These are phyloP conservation scores for Esox niger DNA, from an alignment of 2,113 vertebrate genomes.

Conservation along the genomic window DNA sequence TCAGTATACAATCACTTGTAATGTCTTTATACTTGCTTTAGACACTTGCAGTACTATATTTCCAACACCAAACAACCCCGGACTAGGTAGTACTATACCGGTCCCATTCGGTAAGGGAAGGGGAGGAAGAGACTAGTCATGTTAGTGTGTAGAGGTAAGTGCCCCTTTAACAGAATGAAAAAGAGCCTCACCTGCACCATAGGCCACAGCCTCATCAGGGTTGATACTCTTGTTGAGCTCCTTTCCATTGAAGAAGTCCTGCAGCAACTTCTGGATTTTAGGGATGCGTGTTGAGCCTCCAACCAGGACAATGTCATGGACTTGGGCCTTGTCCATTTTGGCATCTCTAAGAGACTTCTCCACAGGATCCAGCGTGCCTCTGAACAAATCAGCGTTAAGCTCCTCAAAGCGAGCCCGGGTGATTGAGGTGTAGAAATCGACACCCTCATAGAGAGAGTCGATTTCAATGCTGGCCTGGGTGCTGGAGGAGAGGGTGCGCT, in stretches of 20 bases:
- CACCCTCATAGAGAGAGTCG: conserved; percentile 87
- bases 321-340: conserved; percentile 66
- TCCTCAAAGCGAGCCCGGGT: conserved; percentile 92
- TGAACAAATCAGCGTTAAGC: conserved; percentile 77
- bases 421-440: conserved; percentile 94
- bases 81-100: no score
- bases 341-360: conserved; percentile 70
- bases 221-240: conserved; percentile 71
- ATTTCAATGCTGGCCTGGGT: conserved; percentile 76
- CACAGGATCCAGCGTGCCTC: conserved; percentile 70
- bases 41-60: no score
- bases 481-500: conserved; percentile 75
- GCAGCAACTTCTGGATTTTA: conserved; percentile 71
- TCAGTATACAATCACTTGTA: no score
- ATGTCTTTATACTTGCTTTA: no score
- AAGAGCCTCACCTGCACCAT: conserved; percentile 65
- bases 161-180: no score
- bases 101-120: no score
- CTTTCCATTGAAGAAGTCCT: conserved; percentile 72
- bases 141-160: no score
- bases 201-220: conserved; percentile 72
- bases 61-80: no score
- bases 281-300: conserved; percentile 73
- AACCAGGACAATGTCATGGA: conserved; percentile 64
- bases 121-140: no score